Conservation (phyloP, 2,888 invertebrate genomes). For the Petrolisthes cinctipes region DNA sequence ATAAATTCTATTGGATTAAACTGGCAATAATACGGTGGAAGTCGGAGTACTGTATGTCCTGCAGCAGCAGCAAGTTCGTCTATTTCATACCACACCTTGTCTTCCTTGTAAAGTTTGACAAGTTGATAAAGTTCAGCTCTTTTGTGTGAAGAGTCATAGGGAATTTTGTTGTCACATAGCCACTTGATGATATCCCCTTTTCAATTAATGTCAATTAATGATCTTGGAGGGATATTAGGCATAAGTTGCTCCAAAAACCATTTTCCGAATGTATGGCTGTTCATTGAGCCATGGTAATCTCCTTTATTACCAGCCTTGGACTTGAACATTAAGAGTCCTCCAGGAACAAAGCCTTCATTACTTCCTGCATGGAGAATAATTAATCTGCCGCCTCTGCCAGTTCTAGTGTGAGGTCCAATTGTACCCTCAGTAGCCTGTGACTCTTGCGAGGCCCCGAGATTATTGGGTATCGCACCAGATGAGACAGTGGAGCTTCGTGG, state of each 20-base stretch:
- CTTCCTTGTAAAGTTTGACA: constrained; percentile 12
- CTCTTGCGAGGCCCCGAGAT: no score
- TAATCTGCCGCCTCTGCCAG: constrained; percentile 6
- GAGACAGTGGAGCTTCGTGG: no score
- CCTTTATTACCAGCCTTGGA: constrained; percentile 19
- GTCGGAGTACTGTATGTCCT: constrained; percentile 1
- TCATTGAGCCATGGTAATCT: constrained; percentile 29
- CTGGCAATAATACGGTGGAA: constrained; percentile 11
- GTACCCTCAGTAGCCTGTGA: background rate
- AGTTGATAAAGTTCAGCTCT: constrained; percentile 20
- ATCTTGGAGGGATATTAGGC: constrained; percentile 20
- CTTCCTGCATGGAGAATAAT: constrained; percentile 27
- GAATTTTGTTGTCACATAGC: constrained; percentile 6
- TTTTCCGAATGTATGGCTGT: background rate
- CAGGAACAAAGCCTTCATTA: constrained; percentile 15
- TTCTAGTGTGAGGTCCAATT: constrained; percentile 2
- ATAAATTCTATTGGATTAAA: constrained; percentile 2
- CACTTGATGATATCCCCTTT: constrained; percentile 22
- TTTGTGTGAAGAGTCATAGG: constrained; percentile 13
- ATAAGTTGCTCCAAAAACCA: constrained; percentile 13
- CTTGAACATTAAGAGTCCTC: constrained; percentile 24
- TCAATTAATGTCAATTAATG: constrained; percentile 8
- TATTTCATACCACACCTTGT: background rate
- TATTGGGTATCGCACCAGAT: no score
- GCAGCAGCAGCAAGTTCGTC: constrained; percentile 18